Conservation (phyloP, 2,113 vertebrate species). For the Falco punctatus region DNA sequence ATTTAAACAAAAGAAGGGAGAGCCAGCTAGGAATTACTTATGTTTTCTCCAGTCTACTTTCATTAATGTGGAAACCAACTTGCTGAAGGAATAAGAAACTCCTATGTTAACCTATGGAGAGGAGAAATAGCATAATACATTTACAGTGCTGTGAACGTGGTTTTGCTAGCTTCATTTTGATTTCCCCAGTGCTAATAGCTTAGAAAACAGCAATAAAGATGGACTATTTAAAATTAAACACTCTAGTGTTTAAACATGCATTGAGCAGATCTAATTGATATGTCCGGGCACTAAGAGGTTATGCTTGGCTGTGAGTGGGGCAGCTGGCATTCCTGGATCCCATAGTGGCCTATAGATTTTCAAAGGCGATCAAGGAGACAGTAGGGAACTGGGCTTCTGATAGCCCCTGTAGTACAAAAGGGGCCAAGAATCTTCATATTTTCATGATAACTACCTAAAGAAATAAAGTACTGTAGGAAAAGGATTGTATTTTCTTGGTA, state of each 20-base stretch:
- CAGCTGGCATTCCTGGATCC: background rate
- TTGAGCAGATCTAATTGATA: background rate
- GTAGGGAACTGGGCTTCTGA: background rate
- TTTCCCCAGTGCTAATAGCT: background rate
- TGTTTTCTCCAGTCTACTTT: background rate
- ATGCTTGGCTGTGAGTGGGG: background rate
- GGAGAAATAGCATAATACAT: background rate
- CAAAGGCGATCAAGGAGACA: background rate
- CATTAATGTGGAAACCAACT: background rate
- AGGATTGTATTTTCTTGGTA: background rate
- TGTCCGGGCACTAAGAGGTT: background rate
- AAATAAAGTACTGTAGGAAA: background rate
- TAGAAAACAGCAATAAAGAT: background rate
- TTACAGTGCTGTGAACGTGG: background rate
- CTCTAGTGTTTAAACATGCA: background rate
- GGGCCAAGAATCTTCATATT: background rate
- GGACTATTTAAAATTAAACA: background rate
- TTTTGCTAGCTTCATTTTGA: background rate
- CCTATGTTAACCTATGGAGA: background rate
- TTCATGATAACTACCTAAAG: background rate
- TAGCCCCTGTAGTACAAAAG: background rate
- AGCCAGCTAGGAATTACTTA: background rate
- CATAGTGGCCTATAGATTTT: background rate
- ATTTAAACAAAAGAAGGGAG: background rate
- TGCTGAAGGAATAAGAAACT: background rate